Conservation (phyloP, 1,140 invertebrate species). For the Cotesia chilonis region DNA sequence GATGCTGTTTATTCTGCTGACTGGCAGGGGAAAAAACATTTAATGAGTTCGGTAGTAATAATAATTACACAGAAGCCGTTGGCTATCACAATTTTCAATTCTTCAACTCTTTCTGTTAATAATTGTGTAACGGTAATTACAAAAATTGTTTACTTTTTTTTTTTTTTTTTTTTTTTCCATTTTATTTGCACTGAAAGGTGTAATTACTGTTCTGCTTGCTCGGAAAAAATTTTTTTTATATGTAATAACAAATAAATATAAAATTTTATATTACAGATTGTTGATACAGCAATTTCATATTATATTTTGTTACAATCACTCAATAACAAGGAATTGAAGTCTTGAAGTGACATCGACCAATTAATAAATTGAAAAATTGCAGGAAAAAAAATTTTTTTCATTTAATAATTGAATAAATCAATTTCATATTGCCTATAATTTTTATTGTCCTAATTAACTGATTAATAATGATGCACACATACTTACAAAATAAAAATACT, state of each 20-base stretch:
- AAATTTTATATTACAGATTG: conserved; percentile 19
- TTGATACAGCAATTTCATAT: conserved; percentile 30
- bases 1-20: not conserved
- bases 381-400: no score
- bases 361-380: not conserved
- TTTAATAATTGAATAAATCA: no score
- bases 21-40: not conserved
- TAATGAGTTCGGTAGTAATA: not conserved
- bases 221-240: not conserved
- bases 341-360: no score
- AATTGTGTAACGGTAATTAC: conserved; percentile 9
- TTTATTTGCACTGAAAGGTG: no score
- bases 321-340: not conserved
- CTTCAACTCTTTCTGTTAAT: not conserved
- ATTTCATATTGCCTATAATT: no score
- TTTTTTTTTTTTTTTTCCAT: no score
- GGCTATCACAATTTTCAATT: not conserved
- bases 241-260: not conserved
- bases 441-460: no score
- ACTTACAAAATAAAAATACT: no score
- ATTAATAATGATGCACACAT: no score
- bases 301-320: conserved; percentile 31
- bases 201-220: not conserved
- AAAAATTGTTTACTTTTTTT: not conserved
- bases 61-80: not conserved